Conservation (phyloP, 2,113 vertebrate species). For the Epinephelus moara region DNA sequence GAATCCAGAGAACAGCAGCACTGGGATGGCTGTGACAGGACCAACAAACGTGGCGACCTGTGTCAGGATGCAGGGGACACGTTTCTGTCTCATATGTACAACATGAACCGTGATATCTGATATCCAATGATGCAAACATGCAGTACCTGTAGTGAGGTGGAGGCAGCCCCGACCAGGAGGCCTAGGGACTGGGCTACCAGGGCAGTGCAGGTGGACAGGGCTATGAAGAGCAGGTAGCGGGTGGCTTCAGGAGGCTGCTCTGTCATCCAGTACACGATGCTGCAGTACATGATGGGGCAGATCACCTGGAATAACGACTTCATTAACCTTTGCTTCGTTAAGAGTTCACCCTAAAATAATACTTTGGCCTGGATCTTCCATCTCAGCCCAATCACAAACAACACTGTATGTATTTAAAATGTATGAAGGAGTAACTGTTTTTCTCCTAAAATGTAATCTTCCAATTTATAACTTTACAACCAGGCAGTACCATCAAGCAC, state of each 20-base stretch:
- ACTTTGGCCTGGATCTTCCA: too few relatives aligned
- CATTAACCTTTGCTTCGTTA: background rate
- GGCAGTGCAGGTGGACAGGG: constrained; percentile 91
- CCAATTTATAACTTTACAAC: too few relatives aligned
- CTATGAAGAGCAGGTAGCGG: constrained; percentile 94
- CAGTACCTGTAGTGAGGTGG: constrained; percentile 92
- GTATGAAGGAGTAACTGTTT: too few relatives aligned
- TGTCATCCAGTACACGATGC: constrained; percentile 99
- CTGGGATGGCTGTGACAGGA: constrained; percentile 94
- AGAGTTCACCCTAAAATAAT: background rate
- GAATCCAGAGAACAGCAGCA: constrained; percentile 98
- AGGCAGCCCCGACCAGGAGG: constrained; percentile 94
- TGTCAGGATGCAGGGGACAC: background rate
- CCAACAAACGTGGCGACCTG: constrained; percentile 98
- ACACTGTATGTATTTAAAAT: too few relatives aligned
- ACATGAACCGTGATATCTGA: background rate
- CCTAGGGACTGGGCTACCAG: constrained; percentile 96
- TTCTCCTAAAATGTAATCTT: too few relatives aligned
- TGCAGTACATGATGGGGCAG: constrained; percentile 96
- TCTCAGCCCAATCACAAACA: too few relatives aligned
- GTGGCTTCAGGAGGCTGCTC: constrained; percentile 93
- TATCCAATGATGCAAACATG: background rate
- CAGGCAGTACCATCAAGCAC: background rate
- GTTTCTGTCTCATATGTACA: background rate
- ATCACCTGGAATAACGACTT: constrained; percentile 85